A percentile compares a stretch with the other conserved stretches of the same genome.
phyloP scores from a whole-genome alignment of 2,113 vertebrate genomes.

The Columba janthina region DNA sequence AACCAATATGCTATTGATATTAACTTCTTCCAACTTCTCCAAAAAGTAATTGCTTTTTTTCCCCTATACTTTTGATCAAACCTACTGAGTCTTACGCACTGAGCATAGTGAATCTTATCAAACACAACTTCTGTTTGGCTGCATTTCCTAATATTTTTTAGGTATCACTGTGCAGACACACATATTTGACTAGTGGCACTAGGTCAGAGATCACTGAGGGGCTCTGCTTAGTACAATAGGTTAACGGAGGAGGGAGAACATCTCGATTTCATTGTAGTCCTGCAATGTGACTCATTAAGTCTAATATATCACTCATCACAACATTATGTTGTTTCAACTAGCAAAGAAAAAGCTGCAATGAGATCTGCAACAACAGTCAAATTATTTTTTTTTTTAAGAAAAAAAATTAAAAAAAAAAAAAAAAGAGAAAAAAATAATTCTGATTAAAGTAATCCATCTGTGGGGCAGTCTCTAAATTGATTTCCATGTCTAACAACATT shows the following conservation, averaged over 20 bases:
- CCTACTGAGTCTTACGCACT: background rate
- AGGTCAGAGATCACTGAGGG: background rate
- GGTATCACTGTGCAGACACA: background rate
- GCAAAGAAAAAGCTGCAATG: background rate
- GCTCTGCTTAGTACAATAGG: background rate
- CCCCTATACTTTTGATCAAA: background rate
- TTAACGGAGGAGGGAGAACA: background rate
- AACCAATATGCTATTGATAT: background rate
- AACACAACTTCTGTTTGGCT: background rate
- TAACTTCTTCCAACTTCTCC: background rate
- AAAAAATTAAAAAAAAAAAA: background rate
- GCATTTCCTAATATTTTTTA: background rate
- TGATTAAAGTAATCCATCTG: background rate
- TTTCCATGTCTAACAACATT: background rate
- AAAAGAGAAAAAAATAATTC: background rate
- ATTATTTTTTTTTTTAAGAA: fast-evolving
- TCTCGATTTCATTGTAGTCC: background rate
- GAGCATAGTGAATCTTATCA: background rate
- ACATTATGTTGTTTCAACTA: background rate
- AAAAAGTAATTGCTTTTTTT: background rate
- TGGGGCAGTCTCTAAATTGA: background rate
- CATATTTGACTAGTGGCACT: background rate
- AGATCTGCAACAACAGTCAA: background rate
- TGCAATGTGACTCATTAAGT: background rate
- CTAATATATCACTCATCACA: background rate